phyloP scores from a whole-genome alignment of 2,888 invertebrate species.

The Entomobrya proxima region DNA sequence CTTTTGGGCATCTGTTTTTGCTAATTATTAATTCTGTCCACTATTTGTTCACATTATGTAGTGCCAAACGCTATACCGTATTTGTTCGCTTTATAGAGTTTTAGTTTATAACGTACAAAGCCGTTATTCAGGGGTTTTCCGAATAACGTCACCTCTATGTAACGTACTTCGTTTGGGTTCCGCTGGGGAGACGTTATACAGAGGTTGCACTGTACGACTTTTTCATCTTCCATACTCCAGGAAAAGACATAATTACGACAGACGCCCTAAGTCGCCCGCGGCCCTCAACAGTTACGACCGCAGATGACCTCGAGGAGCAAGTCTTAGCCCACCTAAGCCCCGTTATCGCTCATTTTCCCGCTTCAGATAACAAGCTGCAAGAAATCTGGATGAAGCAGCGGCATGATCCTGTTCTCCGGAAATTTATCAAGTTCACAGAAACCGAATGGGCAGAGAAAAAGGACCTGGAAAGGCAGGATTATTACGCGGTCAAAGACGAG shows the following conservation, averaged over 20 bases:
- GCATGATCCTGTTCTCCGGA: constrained; percentile 25
- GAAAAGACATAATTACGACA: constrained; percentile 72
- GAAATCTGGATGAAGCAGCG: constrained; percentile 41
- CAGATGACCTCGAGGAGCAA: constrained; percentile 24
- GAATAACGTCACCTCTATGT: too few relatives aligned
- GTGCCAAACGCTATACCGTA: too few relatives aligned
- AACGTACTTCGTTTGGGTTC: too few relatives aligned
- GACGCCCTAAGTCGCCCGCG: constrained; percentile 71
- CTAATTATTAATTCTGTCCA: too few relatives aligned
- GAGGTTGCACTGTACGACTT: too few relatives aligned
- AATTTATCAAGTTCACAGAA: constrained; percentile 32
- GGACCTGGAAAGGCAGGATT: background rate
- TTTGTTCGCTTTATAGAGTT: too few relatives aligned
- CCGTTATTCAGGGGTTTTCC: too few relatives aligned
- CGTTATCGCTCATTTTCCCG: constrained; percentile 32
- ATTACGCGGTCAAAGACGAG: constrained; percentile 19
- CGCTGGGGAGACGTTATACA: too few relatives aligned
- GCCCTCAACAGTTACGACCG: background rate
- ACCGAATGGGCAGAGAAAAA: constrained; percentile 65
- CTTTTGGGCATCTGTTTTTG: too few relatives aligned
- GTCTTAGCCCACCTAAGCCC: constrained; percentile 24
- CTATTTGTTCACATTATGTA: too few relatives aligned
- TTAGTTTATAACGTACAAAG: too few relatives aligned
- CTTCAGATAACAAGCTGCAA: constrained; percentile 30
- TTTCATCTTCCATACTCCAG: constrained; percentile 71